A percentile compares a stretch with the other conserved stretches of the same genome.
Conservation (phyloP, 1,140 invertebrate species). For the Drosophila tristis region DNA sequence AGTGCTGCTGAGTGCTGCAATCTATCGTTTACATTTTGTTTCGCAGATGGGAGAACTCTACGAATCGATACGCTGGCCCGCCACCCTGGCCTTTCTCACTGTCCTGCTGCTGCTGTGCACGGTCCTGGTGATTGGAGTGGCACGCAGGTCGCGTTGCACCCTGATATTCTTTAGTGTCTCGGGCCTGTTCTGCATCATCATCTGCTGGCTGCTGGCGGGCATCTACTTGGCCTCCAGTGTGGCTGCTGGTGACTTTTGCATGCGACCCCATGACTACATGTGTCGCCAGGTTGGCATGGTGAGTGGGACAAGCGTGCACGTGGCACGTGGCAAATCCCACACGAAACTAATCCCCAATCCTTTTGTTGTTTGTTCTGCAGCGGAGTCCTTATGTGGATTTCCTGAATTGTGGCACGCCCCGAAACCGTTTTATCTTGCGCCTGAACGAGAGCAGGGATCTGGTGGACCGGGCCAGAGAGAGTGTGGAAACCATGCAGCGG, state of each 20-base stretch:
- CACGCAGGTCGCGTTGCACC: conserved; percentile 91
- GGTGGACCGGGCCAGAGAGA: conserved; percentile 80
- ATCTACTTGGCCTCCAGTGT: conserved; percentile 90
- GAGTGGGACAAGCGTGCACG: conserved; percentile 16
- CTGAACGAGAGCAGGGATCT: conserved; percentile 82
- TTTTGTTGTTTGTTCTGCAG: conserved; percentile 34
- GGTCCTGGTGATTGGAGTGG: conserved; percentile 92
- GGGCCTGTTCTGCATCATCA: conserved; percentile 91
- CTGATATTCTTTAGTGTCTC: conserved; percentile 92
- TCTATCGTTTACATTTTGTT: neutral
- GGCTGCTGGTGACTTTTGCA: conserved; percentile 90
- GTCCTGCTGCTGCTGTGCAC: conserved; percentile 91
- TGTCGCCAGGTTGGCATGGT: conserved; percentile 83
- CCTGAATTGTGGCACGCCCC: conserved; percentile 79
- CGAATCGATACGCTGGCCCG: conserved; percentile 90
- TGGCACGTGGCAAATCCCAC: neutral
- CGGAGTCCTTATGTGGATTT: conserved; percentile 82
- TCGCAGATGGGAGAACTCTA: conserved; percentile 85
- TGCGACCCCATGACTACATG: conserved; percentile 87
- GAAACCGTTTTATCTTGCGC: conserved; percentile 82
- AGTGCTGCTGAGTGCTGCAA: neutral
- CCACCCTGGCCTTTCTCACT: conserved; percentile 91
- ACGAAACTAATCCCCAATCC: neutral
- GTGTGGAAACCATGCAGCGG: conserved; percentile 74
- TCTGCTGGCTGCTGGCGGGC: conserved; percentile 91